phyloP scores from a whole-genome alignment of 2,113 vertebrate species.

The Myrmecobius fasciatus region DNA sequence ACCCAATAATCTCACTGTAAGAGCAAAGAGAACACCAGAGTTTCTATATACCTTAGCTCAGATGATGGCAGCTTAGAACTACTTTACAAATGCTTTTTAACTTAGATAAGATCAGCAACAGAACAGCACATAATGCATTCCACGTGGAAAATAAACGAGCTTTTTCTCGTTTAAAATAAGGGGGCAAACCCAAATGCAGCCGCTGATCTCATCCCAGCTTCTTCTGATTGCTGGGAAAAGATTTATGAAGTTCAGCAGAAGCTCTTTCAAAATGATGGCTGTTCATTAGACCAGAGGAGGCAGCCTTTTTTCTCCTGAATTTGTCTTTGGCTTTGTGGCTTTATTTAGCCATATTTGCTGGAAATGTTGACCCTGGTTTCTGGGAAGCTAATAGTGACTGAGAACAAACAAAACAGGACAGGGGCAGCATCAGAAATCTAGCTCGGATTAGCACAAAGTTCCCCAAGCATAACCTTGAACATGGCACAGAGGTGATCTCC shows the following conservation, averaged over 20 bases:
- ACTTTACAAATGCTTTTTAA: constrained; percentile 23
- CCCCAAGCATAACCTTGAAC: neutral
- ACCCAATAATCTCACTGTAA: constrained; percentile 38
- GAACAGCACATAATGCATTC: neutral
- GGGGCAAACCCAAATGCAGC: neutral
- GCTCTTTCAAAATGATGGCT: neutral
- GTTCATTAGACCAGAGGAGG: neutral
- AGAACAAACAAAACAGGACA: neutral
- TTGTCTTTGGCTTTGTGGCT: neutral
- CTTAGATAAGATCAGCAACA: constrained; percentile 11
- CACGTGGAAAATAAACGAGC: neutral
- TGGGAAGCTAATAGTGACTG: neutral
- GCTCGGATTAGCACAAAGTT: neutral
- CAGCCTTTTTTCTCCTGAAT: neutral
- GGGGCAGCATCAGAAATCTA: neutral
- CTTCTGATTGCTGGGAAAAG: neutral
- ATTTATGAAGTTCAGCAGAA: neutral
- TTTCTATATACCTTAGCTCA: neutral
- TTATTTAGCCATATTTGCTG: neutral
- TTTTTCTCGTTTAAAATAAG: constrained; percentile 3
- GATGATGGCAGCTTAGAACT: constrained; percentile 1
- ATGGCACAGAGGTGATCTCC: neutral
- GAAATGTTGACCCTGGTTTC: neutral
- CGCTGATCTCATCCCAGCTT: neutral
- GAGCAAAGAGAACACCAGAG: neutral